A percentile compares a stretch with the other conserved stretches of the same genome.
These are phyloP conservation scores for Drosophila murphyi DNA, from an alignment of 1,140 invertebrate genomes.

Conservation along the genomic window DNA sequence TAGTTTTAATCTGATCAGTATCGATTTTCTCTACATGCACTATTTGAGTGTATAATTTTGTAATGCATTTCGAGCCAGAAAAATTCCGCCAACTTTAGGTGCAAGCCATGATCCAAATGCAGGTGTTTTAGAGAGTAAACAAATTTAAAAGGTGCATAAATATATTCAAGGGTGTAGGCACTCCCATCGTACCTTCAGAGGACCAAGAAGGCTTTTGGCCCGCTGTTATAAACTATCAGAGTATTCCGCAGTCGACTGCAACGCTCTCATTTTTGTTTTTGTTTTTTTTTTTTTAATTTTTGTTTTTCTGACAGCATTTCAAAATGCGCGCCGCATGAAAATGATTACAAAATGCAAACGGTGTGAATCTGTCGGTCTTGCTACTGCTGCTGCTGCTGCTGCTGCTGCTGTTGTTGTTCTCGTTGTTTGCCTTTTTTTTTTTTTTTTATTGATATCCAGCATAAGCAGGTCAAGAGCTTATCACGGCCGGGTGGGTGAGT, in stretches of 20 bases:
- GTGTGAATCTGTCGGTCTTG: slow-evolving; percentile 33
- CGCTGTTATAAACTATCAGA: not conserved
- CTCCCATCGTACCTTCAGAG: too few relatives aligned
- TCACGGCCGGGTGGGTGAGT: slow-evolving; percentile 15
- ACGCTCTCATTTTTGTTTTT: not conserved
- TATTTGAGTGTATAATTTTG: too few relatives aligned
- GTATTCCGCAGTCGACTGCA: slow-evolving; percentile 2
- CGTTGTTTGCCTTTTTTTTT: too few relatives aligned
- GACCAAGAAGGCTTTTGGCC: too few relatives aligned
- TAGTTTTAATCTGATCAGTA: too few relatives aligned
- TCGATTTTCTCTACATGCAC: too few relatives aligned
- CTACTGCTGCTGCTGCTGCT: slow-evolving; percentile 4
- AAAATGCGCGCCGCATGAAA: slow-evolving; percentile 52
- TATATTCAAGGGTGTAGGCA: too few relatives aligned
- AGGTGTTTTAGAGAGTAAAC: too few relatives aligned
- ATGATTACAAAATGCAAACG: slow-evolving; percentile 47
- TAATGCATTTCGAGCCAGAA: too few relatives aligned
- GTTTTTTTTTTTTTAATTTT: not conserved
- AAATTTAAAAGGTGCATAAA: too few relatives aligned
- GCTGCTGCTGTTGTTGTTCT: not conserved
- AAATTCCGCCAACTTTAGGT: too few relatives aligned
- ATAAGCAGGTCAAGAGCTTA: slow-evolving; percentile 47
- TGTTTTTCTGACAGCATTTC: slow-evolving; percentile 54
- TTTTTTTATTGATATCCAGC: slow-evolving; percentile 14
- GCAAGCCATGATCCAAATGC: too few relatives aligned